Base-by-base conservation (phyloP, 2,888 invertebrate genomes). In the Cataglyphis altisquamis region DNA sequence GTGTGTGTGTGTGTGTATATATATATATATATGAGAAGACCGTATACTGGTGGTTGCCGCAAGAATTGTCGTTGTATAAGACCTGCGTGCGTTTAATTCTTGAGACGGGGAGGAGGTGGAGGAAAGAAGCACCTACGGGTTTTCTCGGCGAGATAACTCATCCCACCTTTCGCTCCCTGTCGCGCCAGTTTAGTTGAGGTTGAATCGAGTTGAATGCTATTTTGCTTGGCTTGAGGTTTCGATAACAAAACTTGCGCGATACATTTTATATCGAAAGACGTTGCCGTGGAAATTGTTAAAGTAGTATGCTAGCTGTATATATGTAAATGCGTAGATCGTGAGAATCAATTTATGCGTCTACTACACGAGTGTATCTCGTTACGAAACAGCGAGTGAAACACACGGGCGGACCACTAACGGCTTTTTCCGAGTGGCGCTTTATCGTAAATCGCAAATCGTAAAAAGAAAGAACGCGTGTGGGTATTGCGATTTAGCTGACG, bases 21-120 rank as follows among this genome's bases (percentile, higher is more conserved):
- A 66, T 68, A 18, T 62, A 32, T 62, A 63, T 39, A 29, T 57
- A 48, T 52, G 57, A 60, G 60, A 21, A 82, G 74, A 78, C 64
- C 66, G 66, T 55, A 25, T 21, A 25, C 21, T 21, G 21, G 21
- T 52, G 82, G 63, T 67, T 67, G 77, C 67, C 81, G 67, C 73
- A 57, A 52, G 62, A 68, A 68, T 62, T 72, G 21, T 10, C 55
- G 41, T 12, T 70, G 63, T 63, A 75, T 81, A 84, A 82, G 15
- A 29, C 41, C 18, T 52, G 39, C 74, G 64, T 21, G 70, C 84
- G 52, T 86, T 84, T 77, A 39, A 78, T 82, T 73, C 72, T 77
- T 77, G 25, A 32, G 25, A 52, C 6, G 12, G 52, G 52, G 3
- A n/a, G 72, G 39, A 45, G 45, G 3, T 0, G 3, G 45, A 45